phyloP scores from a whole-genome alignment of 2,888 invertebrate genomes.

The Nudaria mundana region DNA sequence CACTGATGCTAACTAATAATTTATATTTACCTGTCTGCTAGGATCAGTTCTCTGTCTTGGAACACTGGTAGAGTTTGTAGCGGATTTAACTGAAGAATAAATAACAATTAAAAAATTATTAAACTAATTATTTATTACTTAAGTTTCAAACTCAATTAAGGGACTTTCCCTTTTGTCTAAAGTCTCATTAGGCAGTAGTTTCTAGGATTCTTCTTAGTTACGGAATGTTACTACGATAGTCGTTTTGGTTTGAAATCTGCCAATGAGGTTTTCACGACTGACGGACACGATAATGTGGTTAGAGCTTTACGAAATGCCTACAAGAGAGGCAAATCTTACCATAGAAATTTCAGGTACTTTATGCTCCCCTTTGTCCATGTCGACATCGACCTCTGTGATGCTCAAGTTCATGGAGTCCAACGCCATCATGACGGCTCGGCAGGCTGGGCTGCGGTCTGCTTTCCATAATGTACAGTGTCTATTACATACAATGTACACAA shows the following conservation, averaged over 20 bases:
- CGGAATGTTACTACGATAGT: too few species aligned
- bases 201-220: too few species aligned
- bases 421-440: slow-evolving; percentile 65
- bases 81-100: slow-evolving; percentile 79
- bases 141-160: too few species aligned
- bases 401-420: slow-evolving; percentile 60
- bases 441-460: slow-evolving; percentile 60
- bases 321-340: too few species aligned
- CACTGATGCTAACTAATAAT: too few species aligned
- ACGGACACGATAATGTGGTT: too few species aligned
- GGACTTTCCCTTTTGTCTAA: too few species aligned
- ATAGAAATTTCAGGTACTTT: slow-evolving; percentile 40
- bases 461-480: slow-evolving; percentile 65
- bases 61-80: slow-evolving; percentile 84
- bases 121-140: not conserved
- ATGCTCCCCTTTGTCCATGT: slow-evolving; percentile 59
- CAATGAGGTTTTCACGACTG: too few species aligned
- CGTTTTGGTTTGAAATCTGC: too few species aligned
- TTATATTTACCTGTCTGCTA: slow-evolving; percentile 81
- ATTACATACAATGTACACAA: too few species aligned
- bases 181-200: too few species aligned
- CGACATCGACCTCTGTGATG: slow-evolving; percentile 57
- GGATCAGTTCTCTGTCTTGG: slow-evolving; percentile 80
- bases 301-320: too few species aligned
- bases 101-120: not conserved